These are phyloP conservation scores for Macrobrachium rosenbergii DNA, from an alignment of 1,140 invertebrate genomes.

Conservation along the genomic window DNA sequence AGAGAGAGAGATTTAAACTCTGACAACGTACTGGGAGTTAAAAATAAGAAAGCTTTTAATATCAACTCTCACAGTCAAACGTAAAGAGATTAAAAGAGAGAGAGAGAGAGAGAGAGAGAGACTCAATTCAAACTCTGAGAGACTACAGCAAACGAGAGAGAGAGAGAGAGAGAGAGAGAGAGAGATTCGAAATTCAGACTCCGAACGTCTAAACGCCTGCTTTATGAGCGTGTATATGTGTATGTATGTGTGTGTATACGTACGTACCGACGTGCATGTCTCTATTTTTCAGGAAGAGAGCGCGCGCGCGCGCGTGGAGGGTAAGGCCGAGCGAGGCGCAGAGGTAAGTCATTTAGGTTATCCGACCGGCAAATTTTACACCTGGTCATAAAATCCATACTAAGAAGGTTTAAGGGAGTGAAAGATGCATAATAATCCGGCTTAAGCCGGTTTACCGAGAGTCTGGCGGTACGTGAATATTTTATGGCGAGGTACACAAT, in stretches of 20 bases:
- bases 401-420: constrained; percentile 35
- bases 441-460: constrained; percentile 41
- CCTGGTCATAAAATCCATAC: constrained; percentile 40
- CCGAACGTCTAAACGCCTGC: neutral
- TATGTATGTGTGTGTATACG: neutral
- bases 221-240: neutral
- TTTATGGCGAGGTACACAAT: constrained; percentile 33
- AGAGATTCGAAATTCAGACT: neutral
- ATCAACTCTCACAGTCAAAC: too few relatives aligned
- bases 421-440: constrained; percentile 52
- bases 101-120: constrained; percentile 2
- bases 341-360: constrained; percentile 16
- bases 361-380: constrained; percentile 40
- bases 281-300: too few relatives aligned
- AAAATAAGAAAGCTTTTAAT: too few relatives aligned
- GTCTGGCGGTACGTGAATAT: constrained; percentile 34
- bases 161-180: neutral
- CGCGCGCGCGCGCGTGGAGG: too few relatives aligned
- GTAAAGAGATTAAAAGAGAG: neutral
- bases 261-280: too few relatives aligned
- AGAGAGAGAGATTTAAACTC: neutral
- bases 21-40: too few relatives aligned
- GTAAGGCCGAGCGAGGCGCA: too few relatives aligned
- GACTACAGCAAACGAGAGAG: neutral
- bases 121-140: too few relatives aligned